Evolutionary conservation across 35 echinoderm and acorn worm genomes (phyloP), one percentile per base, ranked within the genome.

Genomic region (Heliocidaris erythrogramma): DNA sequence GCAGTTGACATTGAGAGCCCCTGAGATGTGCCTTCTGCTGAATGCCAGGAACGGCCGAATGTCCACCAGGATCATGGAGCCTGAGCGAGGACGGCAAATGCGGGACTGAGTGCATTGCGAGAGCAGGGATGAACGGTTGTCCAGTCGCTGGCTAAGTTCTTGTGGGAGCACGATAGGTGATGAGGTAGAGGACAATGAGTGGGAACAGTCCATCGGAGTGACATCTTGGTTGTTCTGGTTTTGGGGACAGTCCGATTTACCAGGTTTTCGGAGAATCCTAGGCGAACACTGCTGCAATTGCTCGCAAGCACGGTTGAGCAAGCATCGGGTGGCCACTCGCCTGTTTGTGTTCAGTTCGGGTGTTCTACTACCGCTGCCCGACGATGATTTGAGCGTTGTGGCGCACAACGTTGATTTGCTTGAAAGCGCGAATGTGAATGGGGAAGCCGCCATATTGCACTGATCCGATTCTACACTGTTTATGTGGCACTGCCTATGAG

Each of bases 1-100:
- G 65, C 97, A 98, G 65, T 96, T 97, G 29, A 99, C 97, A 88
- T 99, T 99, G 21, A 99, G 32, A 5, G 98, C 97, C 18, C 97
- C 97, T 18, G 89, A 84, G 94, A 99, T 97, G 53, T 99, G 98
- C 47, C 90, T 92, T 56, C 97, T 97, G 30, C 94, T 99, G 86
- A 96, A 99, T 21, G 97, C 98, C n/a, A 96, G 95, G 52, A 97
- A 97, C 8, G 98, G 96, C 14, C 98, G 96, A 60, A 97, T 96
- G 92, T 99, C 98, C 30, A 99, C 94, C 31, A 99, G 86, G 86
- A 99, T 95, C 12, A 93, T n/a, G 85, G 94, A 92, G 65, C 95
- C 84, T 14, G 94, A 92, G 3, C 49, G 50, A 31, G 30, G 60
- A 30, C 60, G 93, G 24, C 92, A 32, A 92, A 89, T 2, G 31